Percentiles rank a stretch among this genome's conserved stretches.
Evolutionary conservation across 2,113 vertebrate genomes (phyloP).

Genomic region (Hipposideros armiger): DNA sequence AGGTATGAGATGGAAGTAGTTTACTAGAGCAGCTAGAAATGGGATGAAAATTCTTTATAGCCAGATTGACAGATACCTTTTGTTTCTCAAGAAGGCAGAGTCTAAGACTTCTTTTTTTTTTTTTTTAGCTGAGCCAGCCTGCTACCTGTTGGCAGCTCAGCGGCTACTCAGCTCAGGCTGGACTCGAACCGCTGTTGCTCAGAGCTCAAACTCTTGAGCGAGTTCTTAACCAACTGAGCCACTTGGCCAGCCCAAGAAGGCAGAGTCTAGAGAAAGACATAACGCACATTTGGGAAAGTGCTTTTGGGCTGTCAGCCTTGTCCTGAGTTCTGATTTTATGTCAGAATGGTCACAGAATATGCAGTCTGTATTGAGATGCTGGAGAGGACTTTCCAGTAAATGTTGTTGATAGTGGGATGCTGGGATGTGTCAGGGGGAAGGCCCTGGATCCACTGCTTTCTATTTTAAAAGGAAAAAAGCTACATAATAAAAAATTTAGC

Average conservation of each 20-base stretch:
- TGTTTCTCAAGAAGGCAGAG: not conserved
- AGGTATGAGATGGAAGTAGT: not conserved
- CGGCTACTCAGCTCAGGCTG: too few species aligned
- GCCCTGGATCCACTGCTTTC: not conserved
- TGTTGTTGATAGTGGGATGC: not conserved
- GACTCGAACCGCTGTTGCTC: too few species aligned
- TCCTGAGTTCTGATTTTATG: not conserved
- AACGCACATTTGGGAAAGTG: not conserved
- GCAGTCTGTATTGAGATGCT: not conserved
- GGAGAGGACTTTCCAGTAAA: not conserved
- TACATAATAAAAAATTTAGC: not conserved
- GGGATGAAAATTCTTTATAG: not conserved
- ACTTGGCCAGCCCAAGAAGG: not conserved
- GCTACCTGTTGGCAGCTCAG: too few species aligned
- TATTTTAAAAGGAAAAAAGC: not conserved
- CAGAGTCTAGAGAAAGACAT: not conserved
- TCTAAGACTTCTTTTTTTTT: not conserved
- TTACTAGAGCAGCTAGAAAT: not conserved
- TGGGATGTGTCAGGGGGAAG: not conserved
- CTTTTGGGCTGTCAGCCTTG: not conserved
- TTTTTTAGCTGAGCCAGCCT: too few species aligned
- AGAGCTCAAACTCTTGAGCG: too few species aligned
- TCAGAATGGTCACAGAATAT: not conserved
- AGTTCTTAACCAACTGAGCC: too few species aligned
- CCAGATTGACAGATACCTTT: not conserved